phyloP scores from a whole-genome alignment of 2,888 invertebrate species.

The Conistra vaccinii region DNA sequence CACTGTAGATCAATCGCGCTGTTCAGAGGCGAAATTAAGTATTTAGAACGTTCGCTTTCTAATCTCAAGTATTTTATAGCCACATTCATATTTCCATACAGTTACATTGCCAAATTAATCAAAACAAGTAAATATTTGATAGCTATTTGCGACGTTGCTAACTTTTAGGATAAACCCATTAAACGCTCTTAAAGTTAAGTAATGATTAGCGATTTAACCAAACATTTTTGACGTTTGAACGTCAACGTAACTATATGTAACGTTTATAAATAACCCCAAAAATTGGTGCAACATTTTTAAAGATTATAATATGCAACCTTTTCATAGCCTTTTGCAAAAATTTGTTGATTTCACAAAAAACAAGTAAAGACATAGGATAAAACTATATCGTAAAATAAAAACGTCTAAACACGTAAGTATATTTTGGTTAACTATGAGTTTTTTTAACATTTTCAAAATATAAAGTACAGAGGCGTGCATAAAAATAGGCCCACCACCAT shows the following conservation, averaged over 20 bases:
- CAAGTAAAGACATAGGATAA: constrained; percentile 36
- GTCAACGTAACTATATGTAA: too few relatives aligned
- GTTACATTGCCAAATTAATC: too few relatives aligned
- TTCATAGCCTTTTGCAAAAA: constrained; percentile 6
- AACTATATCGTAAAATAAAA: constrained; percentile 54
- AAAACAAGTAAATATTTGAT: too few relatives aligned
- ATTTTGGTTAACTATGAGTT: constrained; percentile 48
- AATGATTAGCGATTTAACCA: too few relatives aligned
- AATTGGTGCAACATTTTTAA: constrained; percentile 20
- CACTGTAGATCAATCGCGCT: background rate
- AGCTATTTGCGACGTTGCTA: too few relatives aligned
- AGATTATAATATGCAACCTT: background rate
- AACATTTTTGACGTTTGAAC: too few relatives aligned
- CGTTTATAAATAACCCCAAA: background rate
- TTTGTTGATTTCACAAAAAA: constrained; percentile 8
- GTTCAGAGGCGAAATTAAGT: background rate
- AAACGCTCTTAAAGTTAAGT: too few relatives aligned
- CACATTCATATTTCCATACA: too few relatives aligned
- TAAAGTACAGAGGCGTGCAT: constrained; percentile 42
- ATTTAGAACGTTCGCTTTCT: background rate
- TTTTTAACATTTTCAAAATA: constrained; percentile 19
- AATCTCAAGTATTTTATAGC: too few relatives aligned
- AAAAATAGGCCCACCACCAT: constrained; percentile 33
- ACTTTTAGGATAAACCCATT: too few relatives aligned
- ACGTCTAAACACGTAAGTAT: constrained; percentile 55